Percentiles rank a stretch among this genome's conserved stretches.
These are phyloP conservation scores for Danio albolineatus DNA, from an alignment of 2,797 vertebrate species.

Conservation along the genomic window DNA sequence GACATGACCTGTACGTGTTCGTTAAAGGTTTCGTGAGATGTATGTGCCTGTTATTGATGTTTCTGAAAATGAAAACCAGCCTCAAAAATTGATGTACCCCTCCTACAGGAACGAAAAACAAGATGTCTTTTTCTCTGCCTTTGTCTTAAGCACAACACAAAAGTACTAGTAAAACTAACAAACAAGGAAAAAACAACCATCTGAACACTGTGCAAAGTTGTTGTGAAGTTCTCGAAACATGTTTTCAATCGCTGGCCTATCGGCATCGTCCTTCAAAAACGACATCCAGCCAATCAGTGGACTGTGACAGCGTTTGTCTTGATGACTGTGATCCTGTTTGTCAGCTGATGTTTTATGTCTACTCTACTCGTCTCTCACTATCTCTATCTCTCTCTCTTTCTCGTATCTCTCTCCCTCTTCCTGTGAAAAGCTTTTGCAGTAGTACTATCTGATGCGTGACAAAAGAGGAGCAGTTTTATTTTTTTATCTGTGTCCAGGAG, in stretches of 20 bases:
- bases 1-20: neutral
- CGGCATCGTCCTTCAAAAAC: constrained; percentile 32
- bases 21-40: constrained; percentile 12
- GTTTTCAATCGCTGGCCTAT: constrained; percentile 18
- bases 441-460: constrained; percentile 69
- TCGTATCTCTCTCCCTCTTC: constrained; percentile 8
- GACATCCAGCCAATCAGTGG: constrained; percentile 38
- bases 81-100: constrained; percentile 63
- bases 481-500: constrained; percentile 87
- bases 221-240: constrained; percentile 64
- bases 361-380: no score
- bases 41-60: constrained; percentile 64
- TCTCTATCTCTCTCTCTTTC: constrained; percentile 67
- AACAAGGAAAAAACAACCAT: constrained; percentile 61
- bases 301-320: constrained; percentile 18
- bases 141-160: constrained; percentile 83
- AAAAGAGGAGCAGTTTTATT: constrained; percentile 84
- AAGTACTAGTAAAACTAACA: constrained; percentile 59
- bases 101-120: constrained; percentile 65
- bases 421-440: constrained; percentile 79
- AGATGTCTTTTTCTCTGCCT: constrained; percentile 72
- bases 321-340: constrained; percentile 38
- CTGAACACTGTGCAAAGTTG: constrained; percentile 71
- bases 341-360: constrained; percentile 14
- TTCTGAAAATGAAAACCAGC: constrained; percentile 74